Evolutionary conservation across 2,113 vertebrate species (phyloP), one percentile per base, ranked within the genome.

Genomic region (Morone chrysops): DNA sequence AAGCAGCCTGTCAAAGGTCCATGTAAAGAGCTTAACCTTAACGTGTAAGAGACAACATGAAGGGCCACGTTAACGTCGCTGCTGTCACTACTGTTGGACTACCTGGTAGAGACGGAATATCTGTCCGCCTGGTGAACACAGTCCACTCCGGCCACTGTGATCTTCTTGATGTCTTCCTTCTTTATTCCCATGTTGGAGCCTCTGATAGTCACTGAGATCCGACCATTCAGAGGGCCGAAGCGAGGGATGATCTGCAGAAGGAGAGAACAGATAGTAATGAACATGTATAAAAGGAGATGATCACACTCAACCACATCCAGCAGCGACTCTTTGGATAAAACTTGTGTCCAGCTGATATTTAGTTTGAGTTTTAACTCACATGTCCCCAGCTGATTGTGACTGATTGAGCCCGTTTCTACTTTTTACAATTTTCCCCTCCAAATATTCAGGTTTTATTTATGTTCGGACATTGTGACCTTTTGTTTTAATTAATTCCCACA

Each of bases 41-140:
- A 48, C 38, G 5, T 36, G 70, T 12, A 6, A 6, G 14, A 25
- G 48, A 70, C 74, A 66, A 63, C 47, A 50, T 11, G 61, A 13
- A 4, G 25, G 4, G 41, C 56, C 40, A 45, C 48, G 74, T 70
- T 65, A 48, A 78, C 4, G 71, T 2, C 1, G 13, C 47, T 6
- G 4, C 10, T 2, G 61, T 67, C 5, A 6, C 31, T 31, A n/a
- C 61, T 43, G 43, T 61, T 1, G 3, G 45, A 2, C 90, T 91
- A 98, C 98, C 97, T 97, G 79, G 97, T 98, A 6, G 98, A 99
- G 86, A 98, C 97, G 0, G 97, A 97, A 92, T 99, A 99, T 79
- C 83, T 89, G 25, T 97, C 95, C n/a, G 83, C 81, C 91, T 94
- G 92, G 84, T 98, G 98, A 48, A 56, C 31, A 67, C 98, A 99